Percentiles rank a stretch among this genome's conserved stretches.
phyloP scores from a whole-genome alignment of 1,140 invertebrate genomes.

The Hermetia illucens region DNA sequence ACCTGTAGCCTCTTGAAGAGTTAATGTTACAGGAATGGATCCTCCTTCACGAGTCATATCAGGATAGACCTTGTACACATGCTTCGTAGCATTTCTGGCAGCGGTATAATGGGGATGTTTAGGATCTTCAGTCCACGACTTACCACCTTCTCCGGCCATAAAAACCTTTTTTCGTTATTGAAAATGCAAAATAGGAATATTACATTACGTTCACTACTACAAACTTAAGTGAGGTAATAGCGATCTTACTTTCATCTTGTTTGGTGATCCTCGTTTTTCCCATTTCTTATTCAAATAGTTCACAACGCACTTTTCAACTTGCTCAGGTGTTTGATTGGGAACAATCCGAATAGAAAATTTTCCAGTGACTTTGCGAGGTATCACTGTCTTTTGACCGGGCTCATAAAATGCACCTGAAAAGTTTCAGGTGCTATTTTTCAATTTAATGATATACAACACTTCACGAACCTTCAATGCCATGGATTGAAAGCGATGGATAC shows the following conservation, averaged over 20 bases:
- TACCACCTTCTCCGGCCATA: constrained; percentile 60
- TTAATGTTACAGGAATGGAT: constrained; percentile 89
- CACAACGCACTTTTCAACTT: constrained; percentile 57
- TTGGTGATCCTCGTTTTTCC: constrained; percentile 63
- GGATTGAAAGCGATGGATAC: constrained; percentile 76
- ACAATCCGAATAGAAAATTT: constrained; percentile 95
- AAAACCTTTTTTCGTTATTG: constrained; percentile 24
- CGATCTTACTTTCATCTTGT: constrained; percentile 68
- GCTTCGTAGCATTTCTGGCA: constrained; percentile 69
- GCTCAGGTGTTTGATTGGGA: constrained; percentile 72
- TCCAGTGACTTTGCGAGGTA: constrained; percentile 85
- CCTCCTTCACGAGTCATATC: constrained; percentile 93
- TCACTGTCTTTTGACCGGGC: constrained; percentile 87
- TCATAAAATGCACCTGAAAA: constrained; percentile 78
- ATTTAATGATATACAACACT: constrained; percentile 9
- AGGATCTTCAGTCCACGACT: constrained; percentile 84
- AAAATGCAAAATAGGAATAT: constrained; percentile 3
- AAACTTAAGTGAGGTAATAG: constrained; percentile 5
- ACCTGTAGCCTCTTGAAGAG: constrained; percentile 74
- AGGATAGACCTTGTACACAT: constrained; percentile 84
- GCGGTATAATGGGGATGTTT: constrained; percentile 85
- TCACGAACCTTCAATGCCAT: constrained; percentile 57
- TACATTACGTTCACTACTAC: constrained; percentile 3
- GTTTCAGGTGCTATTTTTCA: not conserved
- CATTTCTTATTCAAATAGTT: constrained; percentile 59